Conservation (phyloP, 2,113 vertebrate genomes). For the Phyllostomus discolor region DNA sequence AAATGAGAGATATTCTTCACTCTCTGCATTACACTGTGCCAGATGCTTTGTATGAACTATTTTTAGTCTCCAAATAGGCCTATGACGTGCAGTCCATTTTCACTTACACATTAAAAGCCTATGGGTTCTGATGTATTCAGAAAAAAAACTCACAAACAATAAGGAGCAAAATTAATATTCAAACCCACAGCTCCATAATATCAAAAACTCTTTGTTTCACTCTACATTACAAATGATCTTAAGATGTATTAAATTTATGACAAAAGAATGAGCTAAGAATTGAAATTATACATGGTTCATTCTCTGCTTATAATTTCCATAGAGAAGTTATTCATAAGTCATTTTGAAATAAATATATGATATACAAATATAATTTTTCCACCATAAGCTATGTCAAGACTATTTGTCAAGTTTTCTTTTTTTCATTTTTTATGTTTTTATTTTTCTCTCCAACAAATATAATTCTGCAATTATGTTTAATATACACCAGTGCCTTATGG, state of each 20-base stretch:
- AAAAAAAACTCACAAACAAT: background rate
- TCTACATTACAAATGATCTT: background rate
- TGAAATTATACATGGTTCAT: background rate
- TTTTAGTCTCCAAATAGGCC: background rate
- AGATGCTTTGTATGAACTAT: background rate
- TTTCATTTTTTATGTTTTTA: background rate
- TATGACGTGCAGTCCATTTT: background rate
- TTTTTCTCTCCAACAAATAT: background rate
- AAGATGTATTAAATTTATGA: background rate
- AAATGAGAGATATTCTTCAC: background rate
- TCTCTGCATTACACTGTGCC: background rate
- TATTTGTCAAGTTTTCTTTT: background rate
- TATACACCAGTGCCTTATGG: background rate
- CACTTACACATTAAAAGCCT: background rate
- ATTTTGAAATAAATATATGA: background rate
- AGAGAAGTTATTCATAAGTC: background rate
- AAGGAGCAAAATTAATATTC: background rate
- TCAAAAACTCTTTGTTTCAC: background rate
- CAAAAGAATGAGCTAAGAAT: background rate
- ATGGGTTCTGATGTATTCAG: background rate
- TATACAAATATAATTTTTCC: background rate
- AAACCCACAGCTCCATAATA: background rate
- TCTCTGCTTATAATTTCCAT: background rate
- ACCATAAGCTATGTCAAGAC: background rate
- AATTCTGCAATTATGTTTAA: background rate